These are phyloP conservation scores for Aldabrachelys gigantea DNA, from an alignment of 2,113 vertebrate species.

Conservation along the genomic window DNA sequence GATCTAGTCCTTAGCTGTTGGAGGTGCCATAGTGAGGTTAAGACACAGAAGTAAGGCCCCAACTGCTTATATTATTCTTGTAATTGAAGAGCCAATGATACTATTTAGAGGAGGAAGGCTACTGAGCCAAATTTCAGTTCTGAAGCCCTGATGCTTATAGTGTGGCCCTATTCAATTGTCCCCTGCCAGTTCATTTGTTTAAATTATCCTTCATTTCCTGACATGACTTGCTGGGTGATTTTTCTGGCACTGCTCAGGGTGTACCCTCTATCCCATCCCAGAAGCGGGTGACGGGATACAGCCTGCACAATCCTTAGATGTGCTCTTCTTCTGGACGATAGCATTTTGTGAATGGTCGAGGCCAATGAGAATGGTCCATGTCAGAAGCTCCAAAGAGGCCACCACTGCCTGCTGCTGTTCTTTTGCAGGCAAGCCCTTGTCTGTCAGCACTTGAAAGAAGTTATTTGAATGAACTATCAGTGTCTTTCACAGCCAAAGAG, in stretches of 20 bases:
- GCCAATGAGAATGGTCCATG: neutral
- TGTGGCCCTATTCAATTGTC: neutral
- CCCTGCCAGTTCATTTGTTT: neutral
- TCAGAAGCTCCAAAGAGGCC: neutral
- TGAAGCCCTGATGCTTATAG: neutral
- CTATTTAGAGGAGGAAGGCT: neutral
- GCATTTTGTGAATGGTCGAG: neutral
- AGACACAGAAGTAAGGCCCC: neutral
- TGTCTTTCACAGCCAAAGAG: neutral
- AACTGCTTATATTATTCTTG: neutral
- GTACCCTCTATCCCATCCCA: neutral
- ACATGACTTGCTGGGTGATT: neutral
- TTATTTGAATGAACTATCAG: fast-evolving
- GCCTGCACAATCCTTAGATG: neutral
- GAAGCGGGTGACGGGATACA: neutral
- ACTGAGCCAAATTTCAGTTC: neutral
- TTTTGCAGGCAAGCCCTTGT: neutral
- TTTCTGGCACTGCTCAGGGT: neutral
- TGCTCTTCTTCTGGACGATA: neutral
- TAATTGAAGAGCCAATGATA: neutral
- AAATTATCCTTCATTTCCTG: neutral
- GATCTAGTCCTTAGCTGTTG: neutral
- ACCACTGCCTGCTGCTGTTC: neutral
- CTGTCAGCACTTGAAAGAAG: neutral
- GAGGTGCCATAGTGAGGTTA: neutral